Evolutionary conservation across 2,113 vertebrate genomes (phyloP), one percentile per base, ranked within the genome.

Genomic region (Taurulus bubalis): DNA sequence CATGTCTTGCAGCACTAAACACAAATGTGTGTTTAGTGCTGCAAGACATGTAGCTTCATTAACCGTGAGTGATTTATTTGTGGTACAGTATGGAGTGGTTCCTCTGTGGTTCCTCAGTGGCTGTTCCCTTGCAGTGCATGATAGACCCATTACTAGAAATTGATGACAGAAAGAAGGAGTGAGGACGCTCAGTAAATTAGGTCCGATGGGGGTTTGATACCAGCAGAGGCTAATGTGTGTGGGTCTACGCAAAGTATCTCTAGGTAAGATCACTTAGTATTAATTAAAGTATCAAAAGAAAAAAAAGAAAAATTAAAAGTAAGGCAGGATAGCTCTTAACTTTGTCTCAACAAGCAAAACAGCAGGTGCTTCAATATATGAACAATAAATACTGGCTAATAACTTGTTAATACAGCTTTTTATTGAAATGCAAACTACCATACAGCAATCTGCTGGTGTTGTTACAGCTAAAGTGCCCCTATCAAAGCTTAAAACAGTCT

Each of bases 181-280:
- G 62, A 65, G 16, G 55, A 82, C 34, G n/a, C 71, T 49, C 49
- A 45, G 15, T 80, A 85, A 86, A 84, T 82, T 32, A 82, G 56
- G 45, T 71, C 68, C 77, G 80, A 82, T 76, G 53, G 24, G 80
- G 42, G 28, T 77, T 79, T 63, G 40, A 75, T 40, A n/a, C 30
- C 45, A 36, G 28, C 72, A 59, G 56, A 75, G 66, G 58, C 38
- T 51, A 55, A 38, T 47, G 30, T 67, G 36, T 56, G 24, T 63
- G 18, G 18, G 58, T 56, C 47, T 60, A 7, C 28, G 56, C 62
- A 62, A 42, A 62, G 67, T 67, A 14, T 34, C 32, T 4, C 18
- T 32, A 3, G 32, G 22, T 16, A 49, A 60, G 28, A 60, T 68
- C 34, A 56, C 32, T 74, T 69, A 42, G 59, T 66, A 38, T 64